Conservation (phyloP, 2,113 vertebrate genomes). For the Chaetorhynchus papuensis region DNA sequence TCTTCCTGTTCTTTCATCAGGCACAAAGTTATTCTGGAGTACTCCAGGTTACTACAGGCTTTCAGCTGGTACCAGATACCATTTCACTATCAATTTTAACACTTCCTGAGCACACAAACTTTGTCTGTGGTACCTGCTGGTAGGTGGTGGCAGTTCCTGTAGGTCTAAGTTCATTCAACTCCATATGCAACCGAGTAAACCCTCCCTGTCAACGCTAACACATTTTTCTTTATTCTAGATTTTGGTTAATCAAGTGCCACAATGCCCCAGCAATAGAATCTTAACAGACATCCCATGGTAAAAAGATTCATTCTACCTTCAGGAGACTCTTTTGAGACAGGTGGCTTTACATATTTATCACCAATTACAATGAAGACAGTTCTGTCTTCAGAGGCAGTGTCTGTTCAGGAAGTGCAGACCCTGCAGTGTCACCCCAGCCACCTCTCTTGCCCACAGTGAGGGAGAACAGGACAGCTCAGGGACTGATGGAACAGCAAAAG, state of each 20-base stretch:
- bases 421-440: not conserved
- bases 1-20: not conserved
- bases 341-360: not conserved
- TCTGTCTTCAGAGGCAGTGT: not conserved
- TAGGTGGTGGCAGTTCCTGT: not conserved
- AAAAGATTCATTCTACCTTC: not conserved
- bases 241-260: not conserved
- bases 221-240: not conserved
- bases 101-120: not conserved
- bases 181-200: not conserved
- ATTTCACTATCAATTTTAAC: not conserved
- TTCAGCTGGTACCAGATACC: not conserved
- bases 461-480: not conserved
- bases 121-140: not conserved
- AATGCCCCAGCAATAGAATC: not conserved
- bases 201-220: not conserved
- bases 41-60: not conserved
- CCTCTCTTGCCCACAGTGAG: not conserved
- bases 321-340: not conserved
- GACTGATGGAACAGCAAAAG: not conserved
- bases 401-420: not conserved
- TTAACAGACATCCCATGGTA: not conserved
- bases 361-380: not conserved
- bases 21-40: not conserved
- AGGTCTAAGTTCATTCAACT: not conserved